A percentile compares a stretch with the other conserved stretches of the same genome.
Evolutionary conservation across 2,888 invertebrate species (phyloP).

Genomic region (Hydriomena furcata): DNA sequence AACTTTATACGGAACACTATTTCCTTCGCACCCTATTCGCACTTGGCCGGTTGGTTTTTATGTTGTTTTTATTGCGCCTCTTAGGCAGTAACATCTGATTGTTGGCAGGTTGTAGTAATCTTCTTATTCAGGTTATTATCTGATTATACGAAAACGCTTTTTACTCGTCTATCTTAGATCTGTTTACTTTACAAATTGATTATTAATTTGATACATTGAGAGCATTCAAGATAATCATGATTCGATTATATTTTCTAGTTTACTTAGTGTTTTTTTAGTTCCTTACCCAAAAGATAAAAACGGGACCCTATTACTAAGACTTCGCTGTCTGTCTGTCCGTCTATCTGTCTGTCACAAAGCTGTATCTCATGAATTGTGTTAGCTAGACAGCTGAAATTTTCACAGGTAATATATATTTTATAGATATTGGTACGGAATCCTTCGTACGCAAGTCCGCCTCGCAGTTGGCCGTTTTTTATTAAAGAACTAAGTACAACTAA

Average conservation of each 20-base stretch:
- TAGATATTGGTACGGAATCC: no score
- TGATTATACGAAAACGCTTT: constrained; percentile 10
- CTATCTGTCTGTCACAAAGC: no score
- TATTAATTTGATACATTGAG: constrained; percentile 12
- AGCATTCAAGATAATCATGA: background rate
- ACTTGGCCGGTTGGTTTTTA: constrained; percentile 23
- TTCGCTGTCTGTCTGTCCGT: no score
- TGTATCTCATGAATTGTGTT: no score
- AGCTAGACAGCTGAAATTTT: no score
- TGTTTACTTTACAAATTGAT: constrained; percentile 19
- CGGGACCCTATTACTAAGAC: no score
- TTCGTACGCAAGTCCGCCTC: no score
- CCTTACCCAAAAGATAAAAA: no score
- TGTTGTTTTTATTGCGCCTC: constrained; percentile 31
- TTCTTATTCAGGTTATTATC: constrained; percentile 9
- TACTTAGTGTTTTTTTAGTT: no score
- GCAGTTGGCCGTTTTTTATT: no score
- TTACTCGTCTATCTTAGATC: constrained; percentile 19
- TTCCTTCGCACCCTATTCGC: background rate
- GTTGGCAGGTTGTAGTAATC: constrained; percentile 16
- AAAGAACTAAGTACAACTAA: no score
- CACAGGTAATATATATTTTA: no score
- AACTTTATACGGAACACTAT: constrained; percentile 9
- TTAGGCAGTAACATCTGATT: constrained; percentile 27
- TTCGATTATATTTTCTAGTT: background rate